These are phyloP conservation scores for Struthidea cinerea DNA, from an alignment of 2,113 vertebrate species.

Conservation along the genomic window DNA sequence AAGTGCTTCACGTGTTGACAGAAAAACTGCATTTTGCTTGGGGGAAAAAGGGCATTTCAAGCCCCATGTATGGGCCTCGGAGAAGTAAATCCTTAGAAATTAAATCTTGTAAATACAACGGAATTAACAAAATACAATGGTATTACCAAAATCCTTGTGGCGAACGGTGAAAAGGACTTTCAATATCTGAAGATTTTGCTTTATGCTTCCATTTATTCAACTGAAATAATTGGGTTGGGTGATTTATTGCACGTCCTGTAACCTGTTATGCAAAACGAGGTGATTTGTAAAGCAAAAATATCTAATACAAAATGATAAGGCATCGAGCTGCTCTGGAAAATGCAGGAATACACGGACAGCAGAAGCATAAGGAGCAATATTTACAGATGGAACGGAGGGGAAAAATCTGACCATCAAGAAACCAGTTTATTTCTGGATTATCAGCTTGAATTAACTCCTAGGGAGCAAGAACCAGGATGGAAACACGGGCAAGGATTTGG, in stretches of 20 bases:
- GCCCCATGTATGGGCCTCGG: not conserved
- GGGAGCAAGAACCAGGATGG: not conserved
- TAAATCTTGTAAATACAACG: not conserved
- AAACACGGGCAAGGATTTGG: not conserved
- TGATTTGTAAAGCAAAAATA: constrained; percentile 1
- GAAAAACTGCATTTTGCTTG: not conserved
- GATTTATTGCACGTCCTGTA: not conserved
- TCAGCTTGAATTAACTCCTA: not conserved
- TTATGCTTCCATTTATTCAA: not conserved
- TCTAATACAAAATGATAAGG: not conserved
- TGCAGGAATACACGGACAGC: rapidly evolving
- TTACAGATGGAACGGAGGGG: not conserved
- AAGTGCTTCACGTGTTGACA: not conserved
- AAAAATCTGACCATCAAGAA: not conserved
- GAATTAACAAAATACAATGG: not conserved
- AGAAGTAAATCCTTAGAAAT: not conserved
- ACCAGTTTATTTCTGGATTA: not conserved
- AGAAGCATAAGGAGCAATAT: not conserved
- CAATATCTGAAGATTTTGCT: not conserved
- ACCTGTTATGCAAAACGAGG: not conserved
- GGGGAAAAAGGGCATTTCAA: not conserved
- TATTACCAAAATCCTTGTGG: not conserved
- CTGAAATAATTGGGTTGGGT: not conserved
- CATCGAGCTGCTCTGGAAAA: not conserved
- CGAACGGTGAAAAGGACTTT: not conserved